Percentiles rank a stretch among this genome's conserved stretches.
phyloP scores from a whole-genome alignment of 2,888 invertebrate species.

The Tenthredo mesomela region DNA sequence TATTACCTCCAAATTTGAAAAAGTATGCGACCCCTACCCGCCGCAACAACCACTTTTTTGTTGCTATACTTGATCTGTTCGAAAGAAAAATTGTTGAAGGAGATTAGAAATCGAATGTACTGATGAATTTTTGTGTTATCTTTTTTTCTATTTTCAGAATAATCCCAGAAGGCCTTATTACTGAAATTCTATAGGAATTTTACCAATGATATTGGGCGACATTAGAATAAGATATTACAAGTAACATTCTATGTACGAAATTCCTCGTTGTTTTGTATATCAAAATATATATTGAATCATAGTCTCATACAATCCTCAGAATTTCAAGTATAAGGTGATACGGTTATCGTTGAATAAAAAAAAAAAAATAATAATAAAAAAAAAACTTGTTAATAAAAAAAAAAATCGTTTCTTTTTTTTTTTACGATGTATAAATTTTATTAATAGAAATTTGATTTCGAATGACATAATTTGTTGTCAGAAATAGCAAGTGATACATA shows the following conservation, averaged over 20 bases:
- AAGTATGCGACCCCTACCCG: not conserved
- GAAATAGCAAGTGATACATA: too few species aligned
- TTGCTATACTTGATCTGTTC: too few species aligned
- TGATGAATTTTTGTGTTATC: not conserved
- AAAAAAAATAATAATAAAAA: not conserved
- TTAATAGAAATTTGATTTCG: not conserved
- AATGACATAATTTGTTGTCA: not conserved
- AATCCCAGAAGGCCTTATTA: constrained; percentile 94
- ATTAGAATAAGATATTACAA: constrained; percentile 50
- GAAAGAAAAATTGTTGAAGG: not conserved
- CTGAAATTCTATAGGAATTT: constrained; percentile 74
- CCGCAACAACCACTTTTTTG: too few species aligned
- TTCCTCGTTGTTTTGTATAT: constrained; percentile 70
- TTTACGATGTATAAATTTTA: not conserved
- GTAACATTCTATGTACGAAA: constrained; percentile 56
- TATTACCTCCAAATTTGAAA: not conserved
- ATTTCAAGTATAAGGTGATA: constrained; percentile 5
- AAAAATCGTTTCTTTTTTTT: too few species aligned
- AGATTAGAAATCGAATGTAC: not conserved
- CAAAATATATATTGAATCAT: constrained; percentile 54
- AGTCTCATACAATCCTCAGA: not conserved
- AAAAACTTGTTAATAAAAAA: not conserved
- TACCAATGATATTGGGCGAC: constrained; percentile 52
- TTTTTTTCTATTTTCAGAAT: constrained; percentile 83
- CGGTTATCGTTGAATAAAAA: not conserved